Base-by-base conservation (phyloP, 2,888 invertebrate species). In the Drosophila hamatofila region DNA sequence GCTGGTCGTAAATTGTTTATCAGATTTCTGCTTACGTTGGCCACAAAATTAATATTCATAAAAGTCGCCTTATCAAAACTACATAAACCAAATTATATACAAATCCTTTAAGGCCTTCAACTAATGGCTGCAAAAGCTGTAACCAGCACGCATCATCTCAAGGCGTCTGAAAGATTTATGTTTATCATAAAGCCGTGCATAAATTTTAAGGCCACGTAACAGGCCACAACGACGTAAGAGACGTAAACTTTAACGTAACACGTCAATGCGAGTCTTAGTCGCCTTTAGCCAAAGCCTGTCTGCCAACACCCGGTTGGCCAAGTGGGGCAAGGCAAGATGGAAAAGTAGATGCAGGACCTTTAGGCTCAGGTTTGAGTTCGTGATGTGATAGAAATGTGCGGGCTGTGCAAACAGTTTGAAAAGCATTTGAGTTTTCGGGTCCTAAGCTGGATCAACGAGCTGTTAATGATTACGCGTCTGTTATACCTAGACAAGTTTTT, bases 171-270 rank as follows among this genome's bases (percentile, higher is more conserved):
- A 70, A 75, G 84, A 87, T 77, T 81, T 84, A 70, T 81, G 65
- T 82, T 78, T 65, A 73, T 68, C 59, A 73, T 78, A 78, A 83
- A 83, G 75, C 83, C 73, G 57, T 64, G 72, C 83, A 87, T 84
- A 80, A 75, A 82, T 78, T 84, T 78, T 75, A 72, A 72, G 63
- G 65, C 79, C 76, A 67, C 73, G 78, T 75, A 81, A 76, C 64
- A 56, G 61, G 61, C 74, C 66, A 35, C 59, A 65, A 41, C 55
- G 65, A 57, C 55, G 65, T 55, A 58, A 58, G 61, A 49, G 65
- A 74, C 61, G 44, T 62, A 58, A 61, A 62, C 57, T 59, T 70
- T 61, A 65, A 57, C 62, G 72, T 58, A 74, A 71, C 77, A 72
- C 85, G 63, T 71, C 64, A 78, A 83, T 73, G 68, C 42, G 56